A percentile compares a stretch with the other conserved stretches of the same genome.
Evolutionary conservation across 1,140 invertebrate genomes (phyloP).

Genomic region (Formica exsecta): DNA sequence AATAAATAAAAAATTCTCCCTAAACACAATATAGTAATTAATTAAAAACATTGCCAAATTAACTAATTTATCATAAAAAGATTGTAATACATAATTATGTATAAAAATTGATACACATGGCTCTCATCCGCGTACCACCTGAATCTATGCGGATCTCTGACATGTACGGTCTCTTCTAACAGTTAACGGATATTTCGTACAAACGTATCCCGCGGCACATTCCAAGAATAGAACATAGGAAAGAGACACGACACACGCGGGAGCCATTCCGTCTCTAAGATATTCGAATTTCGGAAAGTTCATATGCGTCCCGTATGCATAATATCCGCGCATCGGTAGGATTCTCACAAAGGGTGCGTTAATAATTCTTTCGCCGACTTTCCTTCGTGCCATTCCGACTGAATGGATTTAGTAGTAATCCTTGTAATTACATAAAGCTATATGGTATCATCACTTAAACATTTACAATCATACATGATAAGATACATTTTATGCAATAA

Average conservation of each 20-base stretch:
- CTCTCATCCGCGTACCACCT: neutral
- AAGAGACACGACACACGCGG: conserved; percentile 47
- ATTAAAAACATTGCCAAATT: neutral
- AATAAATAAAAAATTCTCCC: neutral
- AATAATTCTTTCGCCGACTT: conserved; percentile 31
- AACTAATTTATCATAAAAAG: neutral
- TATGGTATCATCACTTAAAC: neutral
- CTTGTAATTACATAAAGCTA: neutral
- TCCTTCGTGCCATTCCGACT: no score
- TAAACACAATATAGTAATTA: neutral
- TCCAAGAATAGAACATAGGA: conserved; percentile 30
- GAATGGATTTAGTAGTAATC: neutral
- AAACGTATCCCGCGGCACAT: conserved; percentile 26
- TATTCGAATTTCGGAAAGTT: conserved; percentile 59
- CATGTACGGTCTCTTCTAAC: neutral
- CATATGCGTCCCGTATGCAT: conserved; percentile 56
- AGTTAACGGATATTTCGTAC: conserved; percentile 4
- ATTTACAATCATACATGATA: neutral
- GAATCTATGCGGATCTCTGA: neutral
- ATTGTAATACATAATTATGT: neutral
- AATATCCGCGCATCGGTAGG: conserved; percentile 34
- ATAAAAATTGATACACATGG: neutral
- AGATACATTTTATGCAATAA: neutral
- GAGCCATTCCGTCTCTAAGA: conserved; percentile 42
- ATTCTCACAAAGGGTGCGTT: conserved; percentile 8